Percentiles rank a stretch among this genome's conserved stretches.
phyloP scores from a whole-genome alignment of 92 coral and sea anemone species.

The Palythoa caribaeorum region DNA sequence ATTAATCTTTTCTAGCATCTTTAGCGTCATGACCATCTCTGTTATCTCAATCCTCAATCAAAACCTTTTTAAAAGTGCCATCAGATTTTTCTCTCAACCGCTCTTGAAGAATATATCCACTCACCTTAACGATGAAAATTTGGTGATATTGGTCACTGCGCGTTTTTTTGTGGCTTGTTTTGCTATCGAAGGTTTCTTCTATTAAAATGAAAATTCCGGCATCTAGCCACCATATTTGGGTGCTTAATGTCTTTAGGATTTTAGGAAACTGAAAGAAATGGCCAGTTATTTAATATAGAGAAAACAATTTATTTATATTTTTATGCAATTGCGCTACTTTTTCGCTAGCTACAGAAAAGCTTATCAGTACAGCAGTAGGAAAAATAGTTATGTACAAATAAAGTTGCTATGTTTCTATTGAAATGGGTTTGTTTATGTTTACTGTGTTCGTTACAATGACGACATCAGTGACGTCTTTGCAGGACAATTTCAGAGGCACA shows the following conservation, averaged over 20 bases:
- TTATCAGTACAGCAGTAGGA: neutral
- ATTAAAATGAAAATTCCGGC: neutral
- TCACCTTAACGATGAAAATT: neutral
- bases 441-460: too few relatives aligned
- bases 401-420: slow-evolving; percentile 26
- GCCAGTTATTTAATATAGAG: slow-evolving; percentile 33
- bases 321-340: neutral
- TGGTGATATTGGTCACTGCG: neutral
- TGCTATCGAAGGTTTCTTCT: neutral
- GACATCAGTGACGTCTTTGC: too few relatives aligned
- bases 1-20: too few relatives aligned
- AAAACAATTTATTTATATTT: slow-evolving; percentile 20
- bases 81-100: neutral
- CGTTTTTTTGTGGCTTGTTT: neutral
- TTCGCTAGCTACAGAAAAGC: neutral
- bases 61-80: neutral
- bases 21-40: neutral
- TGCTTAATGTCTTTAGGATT: neutral
- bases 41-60: neutral
- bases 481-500: too few relatives aligned
- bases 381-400: slow-evolving; percentile 34
- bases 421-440: too few relatives aligned
- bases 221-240: neutral
- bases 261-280: neutral
- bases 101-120: too few relatives aligned